A percentile compares a stretch with the other conserved stretches of the same genome.
Conservation (phyloP, 2,113 vertebrate genomes). For the Psilopogon haemacephalus region DNA sequence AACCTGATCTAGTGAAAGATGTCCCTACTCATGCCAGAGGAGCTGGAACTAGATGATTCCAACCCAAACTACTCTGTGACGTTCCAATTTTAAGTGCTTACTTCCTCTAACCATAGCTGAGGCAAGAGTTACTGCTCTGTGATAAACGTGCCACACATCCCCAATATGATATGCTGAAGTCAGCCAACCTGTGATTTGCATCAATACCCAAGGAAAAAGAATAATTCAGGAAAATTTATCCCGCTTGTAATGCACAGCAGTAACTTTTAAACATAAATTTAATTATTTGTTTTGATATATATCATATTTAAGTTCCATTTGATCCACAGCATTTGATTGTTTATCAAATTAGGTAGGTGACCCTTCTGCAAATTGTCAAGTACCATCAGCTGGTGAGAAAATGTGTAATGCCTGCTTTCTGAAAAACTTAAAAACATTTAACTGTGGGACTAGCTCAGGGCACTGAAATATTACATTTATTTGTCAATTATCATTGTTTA, state of each 20-base stretch:
- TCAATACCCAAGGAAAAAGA: background rate
- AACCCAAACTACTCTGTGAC: background rate
- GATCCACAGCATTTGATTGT: background rate
- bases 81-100: background rate
- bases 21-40: background rate
- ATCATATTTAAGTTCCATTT: background rate
- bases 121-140: background rate
- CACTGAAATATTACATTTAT: background rate
- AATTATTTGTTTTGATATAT: slow-evolving; percentile 1
- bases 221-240: background rate
- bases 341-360: background rate
- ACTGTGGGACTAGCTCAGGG: background rate
- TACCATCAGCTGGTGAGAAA: background rate
- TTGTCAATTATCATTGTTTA: background rate
- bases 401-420: background rate
- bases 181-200: background rate
- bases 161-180: background rate
- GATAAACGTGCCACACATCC: background rate
- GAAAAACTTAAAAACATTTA: background rate
- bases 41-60: background rate
- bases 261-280: background rate
- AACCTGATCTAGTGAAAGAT: background rate
- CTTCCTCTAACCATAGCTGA: background rate
- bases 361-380: background rate
- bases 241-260: background rate